Conservation (phyloP, 2,888 invertebrate genomes). For the Drosophila tripunctata region DNA sequence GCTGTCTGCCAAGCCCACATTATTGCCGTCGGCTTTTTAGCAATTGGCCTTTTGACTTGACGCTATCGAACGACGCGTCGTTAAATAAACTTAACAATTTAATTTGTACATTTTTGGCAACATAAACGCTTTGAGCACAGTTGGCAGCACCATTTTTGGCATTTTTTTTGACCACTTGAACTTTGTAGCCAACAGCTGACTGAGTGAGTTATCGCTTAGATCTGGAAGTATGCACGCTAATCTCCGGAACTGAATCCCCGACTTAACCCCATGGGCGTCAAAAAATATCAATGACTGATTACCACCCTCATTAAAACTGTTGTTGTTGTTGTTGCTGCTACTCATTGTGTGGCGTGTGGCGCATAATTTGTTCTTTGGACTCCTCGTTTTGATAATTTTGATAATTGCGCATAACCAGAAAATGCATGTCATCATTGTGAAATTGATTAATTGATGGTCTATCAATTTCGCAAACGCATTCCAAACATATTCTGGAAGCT, state of each 20-base stretch:
- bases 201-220: constrained; percentile 25
- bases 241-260: constrained; percentile 47
- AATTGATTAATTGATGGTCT: constrained; percentile 23
- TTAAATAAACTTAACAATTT: constrained; percentile 69
- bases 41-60: constrained; percentile 57
- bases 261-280: constrained; percentile 15
- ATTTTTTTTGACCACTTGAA: constrained; percentile 48
- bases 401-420: neutral
- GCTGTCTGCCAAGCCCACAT: constrained; percentile 4
- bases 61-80: constrained; percentile 42
- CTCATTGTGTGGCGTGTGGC: constrained; percentile 1
- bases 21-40: constrained; percentile 3
- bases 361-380: constrained; percentile 17
- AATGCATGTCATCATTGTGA: constrained; percentile 26
- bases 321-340: neutral
- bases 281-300: constrained; percentile 57
- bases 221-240: constrained; percentile 29
- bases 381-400: neutral
- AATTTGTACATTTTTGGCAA: constrained; percentile 52
- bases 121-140: constrained; percentile 7
- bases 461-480: neutral
- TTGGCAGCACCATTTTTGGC: constrained; percentile 23
- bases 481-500: neutral
- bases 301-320: constrained; percentile 8
- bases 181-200: constrained; percentile 58